phyloP scores from a whole-genome alignment of 1,140 invertebrate species.

The Lysiphlebus fabarum region DNA sequence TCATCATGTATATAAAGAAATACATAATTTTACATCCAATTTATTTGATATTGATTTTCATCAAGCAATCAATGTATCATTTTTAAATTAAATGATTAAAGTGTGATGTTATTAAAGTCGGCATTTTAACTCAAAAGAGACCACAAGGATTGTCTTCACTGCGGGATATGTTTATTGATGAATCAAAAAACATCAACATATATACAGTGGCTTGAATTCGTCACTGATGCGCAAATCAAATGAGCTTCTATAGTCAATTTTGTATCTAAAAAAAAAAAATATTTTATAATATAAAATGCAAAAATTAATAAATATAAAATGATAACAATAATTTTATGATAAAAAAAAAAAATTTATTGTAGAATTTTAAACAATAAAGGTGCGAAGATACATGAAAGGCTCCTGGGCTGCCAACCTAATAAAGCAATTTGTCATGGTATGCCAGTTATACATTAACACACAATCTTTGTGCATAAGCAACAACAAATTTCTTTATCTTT shows the following conservation, averaged over 20 bases:
- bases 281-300: too few relatives aligned
- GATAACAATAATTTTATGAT: slow-evolving; percentile 28
- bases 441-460: slow-evolving; percentile 53
- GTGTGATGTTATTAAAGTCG: slow-evolving; percentile 20
- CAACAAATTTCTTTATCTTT: slow-evolving; percentile 29
- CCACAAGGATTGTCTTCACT: slow-evolving; percentile 2
- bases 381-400: slow-evolving; percentile 42
- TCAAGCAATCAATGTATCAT: too few relatives aligned
- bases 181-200: slow-evolving; percentile 2
- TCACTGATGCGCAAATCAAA: slow-evolving; percentile 19
- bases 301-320: not conserved
- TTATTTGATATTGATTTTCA: too few relatives aligned
- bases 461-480: slow-evolving; percentile 41
- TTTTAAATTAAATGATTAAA: slow-evolving; percentile 18
- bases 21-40: too few relatives aligned
- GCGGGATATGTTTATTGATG: slow-evolving; percentile 21
- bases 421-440: slow-evolving; percentile 56
- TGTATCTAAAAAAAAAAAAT: too few relatives aligned
- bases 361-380: not conserved
- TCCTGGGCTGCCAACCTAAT: slow-evolving; percentile 53
- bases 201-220: slow-evolving; percentile 5
- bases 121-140: not conserved
- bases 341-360: slow-evolving; percentile 33
- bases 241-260: not conserved
- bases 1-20: too few relatives aligned